Evolutionary conservation across 2,113 vertebrate species (phyloP).

Genomic region (Erythrolamprus reginae): DNA sequence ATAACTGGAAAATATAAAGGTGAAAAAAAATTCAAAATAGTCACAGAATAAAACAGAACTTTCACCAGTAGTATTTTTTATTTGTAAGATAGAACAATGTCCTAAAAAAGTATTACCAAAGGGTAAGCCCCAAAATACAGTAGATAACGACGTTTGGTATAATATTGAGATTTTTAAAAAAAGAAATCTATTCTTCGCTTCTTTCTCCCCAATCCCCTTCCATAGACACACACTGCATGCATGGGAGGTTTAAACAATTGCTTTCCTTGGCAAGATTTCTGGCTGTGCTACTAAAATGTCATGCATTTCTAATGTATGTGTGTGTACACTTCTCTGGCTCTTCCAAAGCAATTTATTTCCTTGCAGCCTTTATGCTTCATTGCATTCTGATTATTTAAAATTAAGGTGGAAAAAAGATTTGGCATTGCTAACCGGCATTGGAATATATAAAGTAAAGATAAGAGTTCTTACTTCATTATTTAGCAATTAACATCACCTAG

Average conservation of each 20-base stretch:
- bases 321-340: not conserved
- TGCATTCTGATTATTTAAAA: constrained; percentile 10
- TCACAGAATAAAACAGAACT: not conserved
- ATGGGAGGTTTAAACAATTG: not conserved
- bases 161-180: not conserved
- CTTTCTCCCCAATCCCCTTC: not conserved
- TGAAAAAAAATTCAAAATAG: not conserved
- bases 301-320: not conserved
- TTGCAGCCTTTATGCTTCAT: constrained; percentile 28
- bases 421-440: constrained; percentile 20
- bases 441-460: constrained; percentile 24
- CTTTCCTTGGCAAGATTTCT: constrained; percentile 24
- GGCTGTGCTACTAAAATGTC: constrained; percentile 23
- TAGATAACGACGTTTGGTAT: constrained; percentile 1
- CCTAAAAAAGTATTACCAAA: not conserved
- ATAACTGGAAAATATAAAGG: not conserved
- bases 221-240: not conserved
- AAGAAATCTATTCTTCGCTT: not conserved
- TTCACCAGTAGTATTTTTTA: constrained; percentile 10
- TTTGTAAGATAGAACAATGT: not conserved
- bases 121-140: constrained; percentile 12
- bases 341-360: constrained; percentile 12
- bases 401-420: not conserved
- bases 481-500: not conserved
- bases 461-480: not conserved